Evolutionary conservation across 1,140 invertebrate species (phyloP), one percentile per base, ranked within the genome.

Genomic region (Drosophila mayri): DNA sequence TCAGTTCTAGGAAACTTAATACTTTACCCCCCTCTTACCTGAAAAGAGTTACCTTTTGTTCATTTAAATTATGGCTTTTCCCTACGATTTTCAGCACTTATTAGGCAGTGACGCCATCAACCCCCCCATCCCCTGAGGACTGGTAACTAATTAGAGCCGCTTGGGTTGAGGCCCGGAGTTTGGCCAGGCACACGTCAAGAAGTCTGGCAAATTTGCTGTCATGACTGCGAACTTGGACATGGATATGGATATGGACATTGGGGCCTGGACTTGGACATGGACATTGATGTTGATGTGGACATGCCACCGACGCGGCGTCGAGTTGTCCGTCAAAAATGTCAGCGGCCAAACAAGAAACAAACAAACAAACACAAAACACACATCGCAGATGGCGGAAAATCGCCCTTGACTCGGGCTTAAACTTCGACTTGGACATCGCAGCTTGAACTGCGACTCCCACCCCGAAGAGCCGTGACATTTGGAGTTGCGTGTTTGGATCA

Each of bases 401-500:
- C 67, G 68, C 68, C 68, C 68, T 72, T 72, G 68, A 72, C 28
- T 71, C 50, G n/a, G 11, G 35, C 22, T 71, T 47, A 20, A 25
- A 47, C 41, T 47, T 46, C 9, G 43, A 20, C 44, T 22, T 20
- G 14, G n/a, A 30, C 60, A 37, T 4, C 22, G 4, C n/a, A 14
- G 12, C 32, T 64, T 47, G 6, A 22, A 22, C 32, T 46, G 14
- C 18, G 2, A 70, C 49, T 68, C 41, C 41, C 20, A 68, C 58
- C 55, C 38, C 25, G 22, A 49, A 32, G 63, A 28, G 55, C 58
- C 64, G 66, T 66, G 63, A 81, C 75, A 78, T 63, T 78, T 78
- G 22, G 66, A 77, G 72, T 83, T 87, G 84, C 85, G 84, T 87
- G 84, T 20, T 54, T 41, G 73, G 54, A 76, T 81, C 72, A 87